A percentile compares a stretch with the other conserved stretches of the same genome.
These are phyloP conservation scores for Papilio glaucus DNA, from an alignment of 1,140 invertebrate species.

Conservation along the genomic window DNA sequence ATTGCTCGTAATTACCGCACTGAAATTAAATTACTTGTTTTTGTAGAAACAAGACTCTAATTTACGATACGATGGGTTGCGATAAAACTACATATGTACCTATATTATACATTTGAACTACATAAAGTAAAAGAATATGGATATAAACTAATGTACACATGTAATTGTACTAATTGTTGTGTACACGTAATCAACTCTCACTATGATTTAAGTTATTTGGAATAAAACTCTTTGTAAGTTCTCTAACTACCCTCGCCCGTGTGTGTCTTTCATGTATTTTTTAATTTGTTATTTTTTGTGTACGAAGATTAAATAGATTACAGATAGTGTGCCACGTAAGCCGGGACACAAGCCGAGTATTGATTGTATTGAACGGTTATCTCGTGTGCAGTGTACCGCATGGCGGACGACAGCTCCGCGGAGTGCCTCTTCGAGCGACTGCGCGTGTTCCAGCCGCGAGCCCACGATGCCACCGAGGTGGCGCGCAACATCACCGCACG, in stretches of 20 bases:
- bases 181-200: no score
- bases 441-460: constrained; percentile 67
- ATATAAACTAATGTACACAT: no score
- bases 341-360: neutral
- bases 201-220: no score
- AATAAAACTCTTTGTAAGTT: no score
- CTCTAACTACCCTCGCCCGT: no score
- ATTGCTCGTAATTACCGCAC: neutral
- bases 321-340: neutral
- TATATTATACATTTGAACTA: neutral
- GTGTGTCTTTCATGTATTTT: no score
- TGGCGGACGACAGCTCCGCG: constrained; percentile 71
- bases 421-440: constrained; percentile 76
- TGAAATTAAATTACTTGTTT: neutral
- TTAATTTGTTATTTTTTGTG: no score
- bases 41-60: neutral
- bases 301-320: no score
- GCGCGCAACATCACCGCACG: constrained; percentile 81
- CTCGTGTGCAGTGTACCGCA: constrained; percentile 61
- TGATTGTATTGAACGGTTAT: constrained; percentile 21
- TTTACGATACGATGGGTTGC: neutral
- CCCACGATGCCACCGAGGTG: constrained; percentile 82
- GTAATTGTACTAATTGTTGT: no score
- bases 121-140: neutral
- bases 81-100: neutral